Evolutionary conservation across 2,888 invertebrate species (phyloP).

Genomic region (Synanthedon formicaeformis): DNA sequence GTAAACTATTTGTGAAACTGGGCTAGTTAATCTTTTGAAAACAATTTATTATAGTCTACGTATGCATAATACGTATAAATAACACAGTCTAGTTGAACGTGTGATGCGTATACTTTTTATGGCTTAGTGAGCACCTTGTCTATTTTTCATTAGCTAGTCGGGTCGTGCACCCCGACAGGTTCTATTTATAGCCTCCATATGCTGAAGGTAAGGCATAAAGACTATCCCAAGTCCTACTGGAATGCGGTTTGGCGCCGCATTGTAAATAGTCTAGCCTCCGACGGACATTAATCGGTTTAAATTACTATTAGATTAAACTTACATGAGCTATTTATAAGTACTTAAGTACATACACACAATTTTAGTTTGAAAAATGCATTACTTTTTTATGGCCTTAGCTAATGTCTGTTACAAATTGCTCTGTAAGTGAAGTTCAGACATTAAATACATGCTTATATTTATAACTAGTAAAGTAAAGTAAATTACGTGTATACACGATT

Average conservation of each 20-base stretch:
- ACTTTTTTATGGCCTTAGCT: not conserved
- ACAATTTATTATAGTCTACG: not conserved
- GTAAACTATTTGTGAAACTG: slow-evolving; percentile 52
- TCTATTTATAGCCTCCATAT: slow-evolving; percentile 44
- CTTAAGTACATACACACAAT: not conserved
- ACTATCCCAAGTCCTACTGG: slow-evolving; percentile 50
- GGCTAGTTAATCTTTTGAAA: slow-evolving; percentile 16
- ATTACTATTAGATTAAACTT: not conserved
- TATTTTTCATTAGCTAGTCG: slow-evolving; percentile 33
- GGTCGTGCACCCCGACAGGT: slow-evolving; percentile 31
- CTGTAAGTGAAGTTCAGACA: not conserved
- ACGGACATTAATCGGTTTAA: slow-evolving; percentile 8
- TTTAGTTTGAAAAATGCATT: not conserved
- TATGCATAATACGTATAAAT: not conserved
- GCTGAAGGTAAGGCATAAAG: slow-evolving; percentile 48
- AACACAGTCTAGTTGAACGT: not conserved
- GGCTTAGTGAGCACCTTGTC: slow-evolving; percentile 17
- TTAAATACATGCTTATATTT: not conserved
- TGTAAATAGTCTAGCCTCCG: slow-evolving; percentile 46
- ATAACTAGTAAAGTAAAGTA: not conserved
- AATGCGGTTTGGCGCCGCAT: slow-evolving; percentile 62
- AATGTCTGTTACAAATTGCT: not conserved
- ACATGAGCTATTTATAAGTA: not conserved
- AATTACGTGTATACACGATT: not conserved
- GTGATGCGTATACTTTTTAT: slow-evolving; percentile 12